Conservation (phyloP, 92 coral and sea anemone species). For the Meandrina meandrites region DNA sequence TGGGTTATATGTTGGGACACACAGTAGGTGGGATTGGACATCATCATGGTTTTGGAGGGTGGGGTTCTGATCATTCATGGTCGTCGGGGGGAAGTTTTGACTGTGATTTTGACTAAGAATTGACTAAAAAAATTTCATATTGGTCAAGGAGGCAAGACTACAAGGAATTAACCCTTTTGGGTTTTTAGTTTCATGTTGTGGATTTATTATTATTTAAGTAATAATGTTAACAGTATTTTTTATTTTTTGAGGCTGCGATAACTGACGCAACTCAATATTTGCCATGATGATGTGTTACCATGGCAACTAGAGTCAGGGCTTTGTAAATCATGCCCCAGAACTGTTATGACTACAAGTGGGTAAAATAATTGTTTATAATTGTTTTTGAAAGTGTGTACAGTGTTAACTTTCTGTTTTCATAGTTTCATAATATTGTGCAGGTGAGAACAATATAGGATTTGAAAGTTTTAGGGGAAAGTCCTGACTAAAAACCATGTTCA, state of each 20-base stretch:
- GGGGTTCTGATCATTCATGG: constrained; percentile 95
- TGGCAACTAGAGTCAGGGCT: too few species aligned
- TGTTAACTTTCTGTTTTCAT: neutral
- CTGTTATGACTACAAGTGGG: too few species aligned
- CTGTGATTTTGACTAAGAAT: constrained; percentile 76
- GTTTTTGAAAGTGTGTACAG: too few species aligned
- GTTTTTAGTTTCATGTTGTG: neutral
- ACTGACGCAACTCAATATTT: too few species aligned
- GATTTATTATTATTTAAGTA: neutral
- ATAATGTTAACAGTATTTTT: neutral
- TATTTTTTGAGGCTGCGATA: neutral
- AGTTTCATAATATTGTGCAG: neutral
- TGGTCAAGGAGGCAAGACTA: neutral
- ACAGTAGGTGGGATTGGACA: constrained; percentile 90
- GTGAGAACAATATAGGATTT: too few species aligned
- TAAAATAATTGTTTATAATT: too few species aligned
- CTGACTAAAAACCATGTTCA: too few species aligned
- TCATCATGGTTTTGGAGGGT: constrained; percentile 79
- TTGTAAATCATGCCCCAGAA: too few species aligned
- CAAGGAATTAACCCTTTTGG: neutral
- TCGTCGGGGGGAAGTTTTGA: constrained; percentile 96
- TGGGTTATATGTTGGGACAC: constrained; percentile 95
- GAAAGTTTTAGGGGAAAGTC: too few species aligned
- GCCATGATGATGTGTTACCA: too few species aligned
- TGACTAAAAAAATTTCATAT: neutral